Evolutionary conservation across 2,113 vertebrate genomes (phyloP).

Genomic region (Tupaia chinensis): DNA sequence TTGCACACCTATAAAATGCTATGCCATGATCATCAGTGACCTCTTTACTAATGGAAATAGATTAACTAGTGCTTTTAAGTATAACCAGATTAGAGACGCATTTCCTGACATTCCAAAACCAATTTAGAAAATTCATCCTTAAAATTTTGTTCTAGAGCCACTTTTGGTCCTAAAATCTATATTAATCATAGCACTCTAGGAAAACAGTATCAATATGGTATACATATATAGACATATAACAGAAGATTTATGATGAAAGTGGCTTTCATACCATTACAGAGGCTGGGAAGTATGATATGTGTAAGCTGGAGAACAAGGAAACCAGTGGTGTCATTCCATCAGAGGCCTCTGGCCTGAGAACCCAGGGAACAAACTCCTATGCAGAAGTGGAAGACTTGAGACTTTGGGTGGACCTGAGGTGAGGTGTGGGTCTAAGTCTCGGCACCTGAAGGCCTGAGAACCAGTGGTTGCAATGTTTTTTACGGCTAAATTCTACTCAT

Average conservation of each 20-base stretch:
- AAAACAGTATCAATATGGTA: not conserved
- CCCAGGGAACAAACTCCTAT: not conserved
- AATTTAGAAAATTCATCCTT: not conserved
- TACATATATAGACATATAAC: not conserved
- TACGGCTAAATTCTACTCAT: not conserved
- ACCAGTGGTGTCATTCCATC: not conserved
- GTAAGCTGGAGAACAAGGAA: not conserved
- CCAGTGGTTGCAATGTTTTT: not conserved
- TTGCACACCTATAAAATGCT: not conserved
- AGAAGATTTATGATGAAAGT: not conserved
- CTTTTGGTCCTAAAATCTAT: too few species aligned
- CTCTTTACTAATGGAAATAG: too few species aligned
- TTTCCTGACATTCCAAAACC: not conserved
- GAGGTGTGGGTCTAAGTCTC: not conserved
- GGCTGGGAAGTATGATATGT: not conserved
- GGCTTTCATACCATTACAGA: not conserved
- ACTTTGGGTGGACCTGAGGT: too few species aligned
- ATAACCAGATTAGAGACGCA: not conserved
- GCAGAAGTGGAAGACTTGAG: too few species aligned
- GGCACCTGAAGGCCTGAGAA: not conserved
- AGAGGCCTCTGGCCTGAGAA: not conserved
- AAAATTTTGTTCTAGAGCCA: not conserved
- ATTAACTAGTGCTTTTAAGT: not conserved
- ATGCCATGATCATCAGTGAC: not conserved
- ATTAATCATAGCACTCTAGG: not conserved